phyloP scores from a whole-genome alignment of 2,113 vertebrate species.

The Hydropotes inermis region DNA sequence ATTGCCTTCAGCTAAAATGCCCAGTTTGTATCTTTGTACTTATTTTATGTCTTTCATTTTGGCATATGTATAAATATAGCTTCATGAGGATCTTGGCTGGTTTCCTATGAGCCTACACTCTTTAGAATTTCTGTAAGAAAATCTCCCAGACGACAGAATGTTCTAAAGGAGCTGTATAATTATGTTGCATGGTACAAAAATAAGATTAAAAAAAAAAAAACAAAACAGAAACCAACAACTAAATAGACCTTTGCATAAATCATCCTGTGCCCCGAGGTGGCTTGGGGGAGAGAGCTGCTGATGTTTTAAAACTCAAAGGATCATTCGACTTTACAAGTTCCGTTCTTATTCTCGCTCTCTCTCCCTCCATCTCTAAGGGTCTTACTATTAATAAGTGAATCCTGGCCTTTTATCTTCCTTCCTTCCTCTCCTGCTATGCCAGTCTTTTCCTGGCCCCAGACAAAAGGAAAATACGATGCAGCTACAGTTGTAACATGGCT shows the following conservation, averaged over 20 bases:
- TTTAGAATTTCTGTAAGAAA: slow-evolving; percentile 77
- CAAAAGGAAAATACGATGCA: not conserved
- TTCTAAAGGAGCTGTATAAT: slow-evolving; percentile 77
- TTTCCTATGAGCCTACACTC: slow-evolving; percentile 77
- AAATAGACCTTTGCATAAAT: slow-evolving; percentile 56
- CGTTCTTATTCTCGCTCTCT: not conserved
- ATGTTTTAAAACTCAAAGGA: slow-evolving; percentile 31
- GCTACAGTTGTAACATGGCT: not conserved
- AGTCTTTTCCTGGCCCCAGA: not conserved
- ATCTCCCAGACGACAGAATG: slow-evolving; percentile 75
- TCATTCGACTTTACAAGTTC: not conserved
- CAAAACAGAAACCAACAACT: slow-evolving; percentile 52
- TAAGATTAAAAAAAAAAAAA: slow-evolving; percentile 35
- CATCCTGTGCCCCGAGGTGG: not conserved
- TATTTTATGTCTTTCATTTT: slow-evolving; percentile 57
- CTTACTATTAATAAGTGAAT: not conserved
- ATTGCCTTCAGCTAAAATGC: slow-evolving; percentile 45
- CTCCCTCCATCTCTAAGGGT: not conserved
- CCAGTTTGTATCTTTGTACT: slow-evolving; percentile 46
- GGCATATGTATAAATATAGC: slow-evolving; percentile 79
- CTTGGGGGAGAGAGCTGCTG: slow-evolving; percentile 10
- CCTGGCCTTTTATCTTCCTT: not conserved
- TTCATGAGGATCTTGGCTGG: slow-evolving; percentile 75
- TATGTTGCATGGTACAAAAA: slow-evolving; percentile 67
- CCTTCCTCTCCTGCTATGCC: not conserved